Percentiles rank a stretch among this genome's conserved stretches.
Conservation (phyloP, 1,140 invertebrate genomes). For the Orchesella cincta region DNA sequence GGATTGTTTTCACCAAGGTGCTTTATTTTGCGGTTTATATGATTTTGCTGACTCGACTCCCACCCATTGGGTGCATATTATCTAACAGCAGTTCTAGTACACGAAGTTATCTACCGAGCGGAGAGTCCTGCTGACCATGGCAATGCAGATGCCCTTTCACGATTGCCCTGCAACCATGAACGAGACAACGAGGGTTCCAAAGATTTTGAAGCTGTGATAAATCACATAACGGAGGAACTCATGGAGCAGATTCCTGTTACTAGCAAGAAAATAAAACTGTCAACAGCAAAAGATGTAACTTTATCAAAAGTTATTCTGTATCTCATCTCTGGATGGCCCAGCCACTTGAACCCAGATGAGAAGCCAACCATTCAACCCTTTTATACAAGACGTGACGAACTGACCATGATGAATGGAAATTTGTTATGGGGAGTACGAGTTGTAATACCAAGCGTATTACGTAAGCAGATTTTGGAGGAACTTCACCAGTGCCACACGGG, state of each 20-base stretch:
- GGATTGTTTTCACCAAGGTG: too few species aligned
- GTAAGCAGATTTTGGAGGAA: constrained; percentile 50
- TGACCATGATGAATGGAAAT: constrained; percentile 29
- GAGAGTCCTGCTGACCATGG: constrained; percentile 47
- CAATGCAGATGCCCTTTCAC: constrained; percentile 53
- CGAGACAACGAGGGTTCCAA: not conserved
- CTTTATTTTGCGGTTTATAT: too few species aligned
- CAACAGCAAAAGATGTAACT: constrained; percentile 11
- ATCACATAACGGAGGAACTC: not conserved
- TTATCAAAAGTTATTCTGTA: constrained; percentile 22
- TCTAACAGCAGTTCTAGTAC: not conserved
- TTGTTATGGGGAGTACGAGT: constrained; percentile 53
- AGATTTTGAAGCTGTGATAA: not conserved
- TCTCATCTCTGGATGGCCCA: constrained; percentile 31
- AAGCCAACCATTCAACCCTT: constrained; percentile 11
- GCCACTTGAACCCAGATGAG: not conserved
- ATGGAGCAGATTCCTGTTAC: constrained; percentile 16
- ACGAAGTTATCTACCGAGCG: constrained; percentile 47
- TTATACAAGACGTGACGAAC: constrained; percentile 20
- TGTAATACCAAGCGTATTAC: constrained; percentile 54
- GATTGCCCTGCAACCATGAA: constrained; percentile 43
- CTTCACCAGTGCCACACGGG: constrained; percentile 57
- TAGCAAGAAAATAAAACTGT: not conserved
- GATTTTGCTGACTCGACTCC: too few species aligned
- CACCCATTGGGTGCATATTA: too few species aligned